Conservation (phyloP, 1,140 invertebrate species). For the Wiebesia pumilae region DNA sequence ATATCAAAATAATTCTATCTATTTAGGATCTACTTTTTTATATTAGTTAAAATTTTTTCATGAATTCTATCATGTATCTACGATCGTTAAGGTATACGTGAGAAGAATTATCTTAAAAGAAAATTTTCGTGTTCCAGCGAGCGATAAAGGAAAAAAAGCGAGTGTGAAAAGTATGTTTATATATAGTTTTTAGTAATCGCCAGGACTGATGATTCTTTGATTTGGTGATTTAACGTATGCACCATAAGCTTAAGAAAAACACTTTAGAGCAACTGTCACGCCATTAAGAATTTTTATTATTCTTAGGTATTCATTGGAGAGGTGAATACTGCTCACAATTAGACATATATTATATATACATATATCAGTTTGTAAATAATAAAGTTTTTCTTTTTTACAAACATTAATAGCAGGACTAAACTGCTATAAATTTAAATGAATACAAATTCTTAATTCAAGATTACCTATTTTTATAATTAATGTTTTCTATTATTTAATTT, state of each 20-base stretch:
- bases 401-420: not conserved
- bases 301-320: not conserved
- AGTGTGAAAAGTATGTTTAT: conserved; percentile 44
- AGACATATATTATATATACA: not conserved
- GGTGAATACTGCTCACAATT: not conserved
- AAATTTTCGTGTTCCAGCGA: not conserved
- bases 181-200: conserved; percentile 37
- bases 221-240: not conserved
- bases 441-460: not conserved
- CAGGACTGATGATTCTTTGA: conserved; percentile 25
- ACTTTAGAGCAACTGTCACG: conserved; percentile 34
- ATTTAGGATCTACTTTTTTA: not conserved
- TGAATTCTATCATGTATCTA: conserved; percentile 4
- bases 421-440: not conserved
- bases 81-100: conserved; percentile 7
- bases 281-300: conserved; percentile 42
- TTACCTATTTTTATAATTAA: conserved; percentile 5
- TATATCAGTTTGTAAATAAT: conserved; percentile 47
- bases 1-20: not conserved
- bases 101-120: conserved; percentile 17
- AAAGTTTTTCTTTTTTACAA: not conserved
- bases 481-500: conserved; percentile 6
- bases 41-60: not conserved
- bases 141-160: not conserved
- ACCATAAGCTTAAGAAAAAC: not conserved